Conservation (phyloP, 2,113 vertebrate species). For the Thalassoma bifasciatum region DNA sequence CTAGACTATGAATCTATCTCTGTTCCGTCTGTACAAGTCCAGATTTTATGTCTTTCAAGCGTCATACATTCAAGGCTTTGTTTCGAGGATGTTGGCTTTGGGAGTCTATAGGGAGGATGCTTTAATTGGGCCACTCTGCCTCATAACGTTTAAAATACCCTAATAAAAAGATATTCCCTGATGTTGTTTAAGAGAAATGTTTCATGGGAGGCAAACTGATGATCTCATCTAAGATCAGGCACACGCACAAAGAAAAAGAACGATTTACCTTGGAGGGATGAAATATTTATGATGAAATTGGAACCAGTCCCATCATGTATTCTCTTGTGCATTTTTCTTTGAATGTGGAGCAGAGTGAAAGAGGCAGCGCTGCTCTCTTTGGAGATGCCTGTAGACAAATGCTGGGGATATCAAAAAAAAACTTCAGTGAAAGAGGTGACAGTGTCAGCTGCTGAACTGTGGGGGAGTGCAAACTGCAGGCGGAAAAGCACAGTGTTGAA, state of each 20-base stretch:
- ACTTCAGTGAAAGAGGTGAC: constrained; percentile 74
- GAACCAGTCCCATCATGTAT: constrained; percentile 65
- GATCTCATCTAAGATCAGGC: constrained; percentile 31
- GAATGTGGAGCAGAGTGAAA: constrained; percentile 54
- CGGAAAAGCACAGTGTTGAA: constrained; percentile 28
- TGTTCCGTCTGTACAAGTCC: constrained; percentile 3
- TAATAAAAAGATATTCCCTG: constrained; percentile 6
- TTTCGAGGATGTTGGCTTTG: constrained; percentile 1
- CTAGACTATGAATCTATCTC: background rate
- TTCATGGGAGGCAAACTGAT: constrained; percentile 31
- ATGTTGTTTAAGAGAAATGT: constrained; percentile 14
- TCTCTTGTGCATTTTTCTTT: constrained; percentile 66
- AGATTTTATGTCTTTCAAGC: constrained; percentile 32
- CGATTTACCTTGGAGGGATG: constrained; percentile 38
- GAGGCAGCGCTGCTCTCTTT: constrained; percentile 53
- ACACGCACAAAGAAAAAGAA: background rate
- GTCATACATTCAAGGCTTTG: constrained; percentile 32
- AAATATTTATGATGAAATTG: constrained; percentile 74
- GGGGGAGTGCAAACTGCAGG: constrained; percentile 60
- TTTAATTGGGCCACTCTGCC: constrained; percentile 10
- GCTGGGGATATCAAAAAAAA: constrained; percentile 50
- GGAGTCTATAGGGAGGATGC: background rate
- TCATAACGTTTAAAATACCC: constrained; percentile 5
- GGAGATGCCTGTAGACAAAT: constrained; percentile 72
- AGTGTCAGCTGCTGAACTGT: constrained; percentile 63